Percentiles rank a stretch among this genome's conserved stretches.
Evolutionary conservation across 2,797 vertebrate species (phyloP).

Genomic region (Kryptolebias ocellatus): DNA sequence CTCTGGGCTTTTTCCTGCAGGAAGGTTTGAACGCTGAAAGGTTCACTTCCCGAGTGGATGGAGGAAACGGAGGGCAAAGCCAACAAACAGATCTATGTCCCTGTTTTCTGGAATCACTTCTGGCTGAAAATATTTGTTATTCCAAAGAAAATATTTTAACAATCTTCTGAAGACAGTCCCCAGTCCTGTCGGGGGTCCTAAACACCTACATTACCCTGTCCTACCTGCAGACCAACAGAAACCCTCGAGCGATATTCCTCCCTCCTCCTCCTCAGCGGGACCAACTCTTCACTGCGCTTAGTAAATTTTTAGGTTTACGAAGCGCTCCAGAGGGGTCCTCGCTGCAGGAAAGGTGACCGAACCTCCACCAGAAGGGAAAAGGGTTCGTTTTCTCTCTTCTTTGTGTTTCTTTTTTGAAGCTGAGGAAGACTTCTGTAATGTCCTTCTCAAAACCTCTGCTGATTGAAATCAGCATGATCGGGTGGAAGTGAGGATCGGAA

Average conservation of each 20-base stretch:
- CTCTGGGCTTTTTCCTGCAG: conserved; percentile 6
- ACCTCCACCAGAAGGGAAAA: conserved; percentile 7
- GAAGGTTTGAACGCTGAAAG: neutral
- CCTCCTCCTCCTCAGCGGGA: conserved; percentile 1
- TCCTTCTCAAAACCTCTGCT: conserved; percentile 10
- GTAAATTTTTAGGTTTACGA: conserved; percentile 7
- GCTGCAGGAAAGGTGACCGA: conserved; percentile 19
- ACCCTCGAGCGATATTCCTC: neutral
- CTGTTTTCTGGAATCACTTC: neutral
- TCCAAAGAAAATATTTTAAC: neutral
- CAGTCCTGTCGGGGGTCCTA: neutral
- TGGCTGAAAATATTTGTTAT: neutral
- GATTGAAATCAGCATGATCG: conserved; percentile 17
- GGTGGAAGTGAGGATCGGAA: neutral
- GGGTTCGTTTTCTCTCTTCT: neutral
- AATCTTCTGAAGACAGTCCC: neutral
- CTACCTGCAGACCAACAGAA: neutral
- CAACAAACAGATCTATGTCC: neutral
- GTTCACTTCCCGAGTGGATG: conserved; percentile 9
- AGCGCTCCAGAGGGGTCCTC: conserved; percentile 4
- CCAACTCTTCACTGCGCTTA: neutral
- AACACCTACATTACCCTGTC: neutral
- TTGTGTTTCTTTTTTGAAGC: conserved; percentile 1
- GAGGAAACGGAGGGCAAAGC: neutral
- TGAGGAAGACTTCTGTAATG: conserved; percentile 6